Conservation (phyloP, 2,888 invertebrate species). For the Brachylomia viminalis region DNA sequence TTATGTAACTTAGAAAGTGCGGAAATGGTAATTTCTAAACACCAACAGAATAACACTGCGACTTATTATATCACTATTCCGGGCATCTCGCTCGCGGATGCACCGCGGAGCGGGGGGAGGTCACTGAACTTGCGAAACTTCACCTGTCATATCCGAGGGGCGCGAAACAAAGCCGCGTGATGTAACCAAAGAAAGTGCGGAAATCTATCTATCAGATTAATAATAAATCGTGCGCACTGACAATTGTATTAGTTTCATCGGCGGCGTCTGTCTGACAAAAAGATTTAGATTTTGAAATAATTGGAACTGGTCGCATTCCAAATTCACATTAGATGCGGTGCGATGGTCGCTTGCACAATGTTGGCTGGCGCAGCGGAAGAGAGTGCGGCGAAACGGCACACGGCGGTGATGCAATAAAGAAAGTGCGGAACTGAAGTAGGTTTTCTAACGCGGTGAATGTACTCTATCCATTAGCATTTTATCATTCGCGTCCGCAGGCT, state of each 20-base stretch:
- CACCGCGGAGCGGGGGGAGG: constrained; percentile 79
- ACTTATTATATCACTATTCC: constrained; percentile 85
- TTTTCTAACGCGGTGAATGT: constrained; percentile 90
- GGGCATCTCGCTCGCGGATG: constrained; percentile 81
- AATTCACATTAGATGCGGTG: constrained; percentile 76
- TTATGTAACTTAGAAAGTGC: constrained; percentile 89
- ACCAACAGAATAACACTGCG: constrained; percentile 78
- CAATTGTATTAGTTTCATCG: constrained; percentile 63
- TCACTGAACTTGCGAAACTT: constrained; percentile 89
- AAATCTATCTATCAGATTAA: constrained; percentile 73
- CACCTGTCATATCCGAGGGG: constrained; percentile 83
- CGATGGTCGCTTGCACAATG: constrained; percentile 82
- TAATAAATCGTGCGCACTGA: constrained; percentile 66
- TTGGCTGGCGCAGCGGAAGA: constrained; percentile 82
- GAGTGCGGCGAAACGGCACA: constrained; percentile 87
- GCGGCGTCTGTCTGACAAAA: constrained; percentile 54
- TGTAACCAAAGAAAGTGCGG: constrained; percentile 84
- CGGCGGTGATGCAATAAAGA: constrained; percentile 89
- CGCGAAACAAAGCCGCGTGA: constrained; percentile 76
- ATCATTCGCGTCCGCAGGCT: constrained; percentile 83
- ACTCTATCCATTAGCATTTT: constrained; percentile 87
- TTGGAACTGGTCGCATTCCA: constrained; percentile 76
- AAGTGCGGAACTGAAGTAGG: constrained; percentile 90
- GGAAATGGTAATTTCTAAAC: constrained; percentile 86
- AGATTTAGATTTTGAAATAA: constrained; percentile 80